These are phyloP conservation scores for Anaspis maculata DNA, from an alignment of 2,888 invertebrate genomes.

Conservation along the genomic window DNA sequence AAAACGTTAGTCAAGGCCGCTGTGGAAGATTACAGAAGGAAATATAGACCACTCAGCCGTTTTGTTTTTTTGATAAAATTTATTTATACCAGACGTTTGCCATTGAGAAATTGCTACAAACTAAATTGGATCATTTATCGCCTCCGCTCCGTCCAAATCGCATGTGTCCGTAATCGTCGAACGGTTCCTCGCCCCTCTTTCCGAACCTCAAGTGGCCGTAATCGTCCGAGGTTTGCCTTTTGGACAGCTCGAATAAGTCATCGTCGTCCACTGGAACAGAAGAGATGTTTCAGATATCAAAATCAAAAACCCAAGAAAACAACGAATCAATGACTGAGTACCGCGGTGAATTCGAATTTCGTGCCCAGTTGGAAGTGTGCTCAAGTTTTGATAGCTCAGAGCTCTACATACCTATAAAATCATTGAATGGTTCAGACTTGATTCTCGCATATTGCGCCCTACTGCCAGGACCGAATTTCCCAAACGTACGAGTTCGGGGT, in stretches of 20 bases:
- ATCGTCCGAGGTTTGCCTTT: slow-evolving; percentile 50
- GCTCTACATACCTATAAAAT: slow-evolving; percentile 31
- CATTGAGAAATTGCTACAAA: too few species aligned
- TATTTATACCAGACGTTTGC: too few species aligned
- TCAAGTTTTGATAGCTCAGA: too few species aligned
- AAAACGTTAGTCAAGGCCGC: too few species aligned
- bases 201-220: slow-evolving; percentile 71
- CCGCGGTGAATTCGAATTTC: too few species aligned
- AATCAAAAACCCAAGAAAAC: slow-evolving; percentile 2
- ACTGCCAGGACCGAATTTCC: slow-evolving; percentile 16
- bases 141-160: slow-evolving; percentile 58
- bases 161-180: slow-evolving; percentile 67
- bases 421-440: slow-evolving; percentile 26
- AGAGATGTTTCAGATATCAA: neutral
- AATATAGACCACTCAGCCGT: too few species aligned
- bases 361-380: too few species aligned
- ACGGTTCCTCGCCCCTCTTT: slow-evolving; percentile 44
- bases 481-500: slow-evolving; percentile 20
- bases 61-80: too few species aligned
- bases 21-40: too few species aligned
- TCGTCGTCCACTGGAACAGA: slow-evolving; percentile 40
- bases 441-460: slow-evolving; percentile 24
- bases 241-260: slow-evolving; percentile 42
- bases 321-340: too few species aligned
- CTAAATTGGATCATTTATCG: too few species aligned